Evolutionary conservation across 2,797 vertebrate species (phyloP), one percentile per base, ranked within the genome.

Genomic region (Myotis vivesi): DNA sequence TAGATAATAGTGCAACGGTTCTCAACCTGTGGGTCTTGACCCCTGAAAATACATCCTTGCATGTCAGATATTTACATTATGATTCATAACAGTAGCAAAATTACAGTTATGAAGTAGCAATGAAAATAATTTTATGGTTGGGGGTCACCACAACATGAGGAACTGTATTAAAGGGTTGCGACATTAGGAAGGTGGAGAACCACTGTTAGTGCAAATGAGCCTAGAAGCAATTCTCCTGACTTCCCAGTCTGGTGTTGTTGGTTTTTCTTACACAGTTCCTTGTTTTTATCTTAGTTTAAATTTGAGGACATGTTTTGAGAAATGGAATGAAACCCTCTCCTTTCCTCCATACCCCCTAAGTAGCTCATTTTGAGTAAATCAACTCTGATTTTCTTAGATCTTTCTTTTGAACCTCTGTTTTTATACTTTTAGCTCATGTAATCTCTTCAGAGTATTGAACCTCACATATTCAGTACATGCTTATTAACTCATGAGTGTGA

Each of bases 401-500:
- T 90, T 95, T 90, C 51, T 38, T 13, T 79, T 44, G 83, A 92
- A 94, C 19, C 6, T 92, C 62, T 77, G 36, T 82, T 41, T 96
- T 90, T 95, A 85, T 6, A 86, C 62, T 59, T 90, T 88, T 13
- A 25, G 17, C 66, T 95, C 69, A 28, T 85, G 33, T 33, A 57
- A 33, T 28, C 33, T 79, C 11, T 86, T 84, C 51, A 82, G 81
- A 83, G 75, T 92, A 93, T 92, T 79, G 22, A 75, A 88, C 76
- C 85, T 80, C 51, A 88, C 79, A 80, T 68, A 33, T 91, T 90
- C 57, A 49, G 22, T 49, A 53, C 23, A 66, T 89, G 69, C 46
- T 88, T 82, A 87, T 92, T 87, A 93, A 87, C 55, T 94, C 80
- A 79, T 81, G 53, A 88, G 72, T 87, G 53, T 92, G 51, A 49